phyloP scores from a whole-genome alignment of 2,888 invertebrate genomes.

The Oligia latruncula region DNA sequence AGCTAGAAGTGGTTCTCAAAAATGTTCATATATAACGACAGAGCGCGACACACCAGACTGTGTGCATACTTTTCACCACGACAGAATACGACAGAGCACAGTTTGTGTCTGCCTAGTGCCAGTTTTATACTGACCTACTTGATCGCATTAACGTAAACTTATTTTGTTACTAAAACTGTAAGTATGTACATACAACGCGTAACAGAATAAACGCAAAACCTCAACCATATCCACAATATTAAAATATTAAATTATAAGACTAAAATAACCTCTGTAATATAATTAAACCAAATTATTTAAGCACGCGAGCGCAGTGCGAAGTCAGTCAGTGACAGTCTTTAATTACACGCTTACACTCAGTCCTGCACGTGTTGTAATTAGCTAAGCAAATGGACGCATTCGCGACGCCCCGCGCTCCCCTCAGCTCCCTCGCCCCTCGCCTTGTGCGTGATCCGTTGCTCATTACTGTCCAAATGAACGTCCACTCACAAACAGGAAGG shows the following conservation, averaged over 20 bases:
- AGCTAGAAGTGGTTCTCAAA: background rate
- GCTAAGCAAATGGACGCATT: conserved; percentile 25
- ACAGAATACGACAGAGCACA: background rate
- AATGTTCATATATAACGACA: background rate
- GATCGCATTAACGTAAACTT: background rate
- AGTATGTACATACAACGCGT: background rate
- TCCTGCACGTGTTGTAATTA: conserved; percentile 52
- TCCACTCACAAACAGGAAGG: conserved; percentile 25
- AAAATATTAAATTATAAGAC: background rate
- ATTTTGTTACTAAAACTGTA: background rate
- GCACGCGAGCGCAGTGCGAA: background rate
- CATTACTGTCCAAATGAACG: conserved; percentile 8
- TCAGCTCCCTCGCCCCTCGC: background rate
- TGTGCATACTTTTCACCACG: background rate
- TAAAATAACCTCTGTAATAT: background rate
- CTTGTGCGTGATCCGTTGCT: background rate
- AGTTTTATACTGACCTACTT: background rate
- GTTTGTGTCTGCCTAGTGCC: background rate
- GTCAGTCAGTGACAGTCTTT: background rate
- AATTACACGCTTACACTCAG: conserved; percentile 20
- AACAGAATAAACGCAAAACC: background rate
- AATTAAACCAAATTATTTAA: background rate
- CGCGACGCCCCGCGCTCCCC: background rate
- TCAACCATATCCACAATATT: background rate
- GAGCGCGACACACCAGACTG: background rate